Evolutionary conservation across 2,113 vertebrate genomes (phyloP).

Genomic region (Datnioides undecimradiatus): DNA sequence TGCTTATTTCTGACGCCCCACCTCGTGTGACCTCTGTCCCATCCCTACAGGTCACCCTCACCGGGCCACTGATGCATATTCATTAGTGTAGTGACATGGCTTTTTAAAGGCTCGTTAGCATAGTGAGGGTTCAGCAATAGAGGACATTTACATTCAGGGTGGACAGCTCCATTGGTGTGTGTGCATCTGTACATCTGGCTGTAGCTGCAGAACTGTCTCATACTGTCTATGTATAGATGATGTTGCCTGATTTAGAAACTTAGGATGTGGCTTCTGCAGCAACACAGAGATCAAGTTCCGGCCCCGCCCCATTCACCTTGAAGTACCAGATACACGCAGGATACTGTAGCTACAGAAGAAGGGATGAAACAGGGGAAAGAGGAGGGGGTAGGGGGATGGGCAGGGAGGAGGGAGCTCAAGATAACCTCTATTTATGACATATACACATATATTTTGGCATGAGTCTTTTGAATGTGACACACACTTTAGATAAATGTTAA

Average conservation of each 20-base stretch:
- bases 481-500: not conserved
- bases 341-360: constrained; percentile 67
- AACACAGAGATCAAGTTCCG: constrained; percentile 77
- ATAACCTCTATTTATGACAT: constrained; percentile 13
- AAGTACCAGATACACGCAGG: constrained; percentile 51
- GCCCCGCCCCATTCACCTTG: constrained; percentile 79
- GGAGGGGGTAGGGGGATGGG: constrained; percentile 7
- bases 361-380: constrained; percentile 30
- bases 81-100: constrained; percentile 77
- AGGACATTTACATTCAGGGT: constrained; percentile 77
- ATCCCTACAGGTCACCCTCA: constrained; percentile 72
- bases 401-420: not conserved
- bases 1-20: constrained; percentile 50
- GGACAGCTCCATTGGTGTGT: constrained; percentile 37
- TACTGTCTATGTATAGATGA: constrained; percentile 76
- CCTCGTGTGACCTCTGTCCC: constrained; percentile 67
- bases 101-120: constrained; percentile 81
- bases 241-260: constrained; percentile 80
- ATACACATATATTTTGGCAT: not conserved
- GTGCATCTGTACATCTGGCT: constrained; percentile 54
- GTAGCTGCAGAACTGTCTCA: constrained; percentile 64
- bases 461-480: not conserved
- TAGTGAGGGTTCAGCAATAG: constrained; percentile 79
- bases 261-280: constrained; percentile 81
- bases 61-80: constrained; percentile 72